A percentile compares a stretch with the other conserved stretches of the same genome.
These are phyloP conservation scores for Hylaeus anthracinus DNA, from an alignment of 1,140 invertebrate genomes.

Conservation along the genomic window DNA sequence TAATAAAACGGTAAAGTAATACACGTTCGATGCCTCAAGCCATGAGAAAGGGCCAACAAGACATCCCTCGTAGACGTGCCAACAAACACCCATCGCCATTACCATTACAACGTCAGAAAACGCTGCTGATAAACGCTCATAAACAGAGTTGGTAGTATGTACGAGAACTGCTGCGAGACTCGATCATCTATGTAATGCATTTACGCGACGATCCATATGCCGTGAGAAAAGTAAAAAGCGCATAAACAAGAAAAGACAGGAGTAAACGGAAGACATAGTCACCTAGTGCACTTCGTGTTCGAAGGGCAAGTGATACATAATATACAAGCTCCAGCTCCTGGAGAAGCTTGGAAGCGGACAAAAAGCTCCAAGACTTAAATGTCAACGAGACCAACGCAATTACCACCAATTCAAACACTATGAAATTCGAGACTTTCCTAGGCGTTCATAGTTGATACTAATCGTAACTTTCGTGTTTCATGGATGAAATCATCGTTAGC, in stretches of 20 bases:
- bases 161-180: constrained; percentile 48
- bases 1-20: constrained; percentile 54
- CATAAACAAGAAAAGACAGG: constrained; percentile 58
- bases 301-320: constrained; percentile 35
- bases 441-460: no score
- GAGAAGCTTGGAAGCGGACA: constrained; percentile 49
- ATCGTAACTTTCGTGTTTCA: no score
- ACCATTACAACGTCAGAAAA: constrained; percentile 58
- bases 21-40: constrained; percentile 75
- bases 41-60: constrained; percentile 61
- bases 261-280: constrained; percentile 57
- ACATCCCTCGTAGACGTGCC: constrained; percentile 71
- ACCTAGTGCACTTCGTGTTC: constrained; percentile 52
- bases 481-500: no score
- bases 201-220: constrained; percentile 42
- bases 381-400: constrained; percentile 24
- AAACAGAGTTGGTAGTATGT: constrained; percentile 21
- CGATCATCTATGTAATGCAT: constrained; percentile 58
- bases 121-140: constrained; percentile 45
- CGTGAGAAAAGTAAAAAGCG: constrained; percentile 56
- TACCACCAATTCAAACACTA: no score
- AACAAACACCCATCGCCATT: constrained; percentile 70
- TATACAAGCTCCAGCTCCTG: constrained; percentile 34
- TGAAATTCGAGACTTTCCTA: no score
- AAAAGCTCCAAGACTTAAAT: constrained; percentile 40